These are phyloP conservation scores for Ascaphus truei DNA, from an alignment of 2,113 vertebrate species.

Conservation along the genomic window DNA sequence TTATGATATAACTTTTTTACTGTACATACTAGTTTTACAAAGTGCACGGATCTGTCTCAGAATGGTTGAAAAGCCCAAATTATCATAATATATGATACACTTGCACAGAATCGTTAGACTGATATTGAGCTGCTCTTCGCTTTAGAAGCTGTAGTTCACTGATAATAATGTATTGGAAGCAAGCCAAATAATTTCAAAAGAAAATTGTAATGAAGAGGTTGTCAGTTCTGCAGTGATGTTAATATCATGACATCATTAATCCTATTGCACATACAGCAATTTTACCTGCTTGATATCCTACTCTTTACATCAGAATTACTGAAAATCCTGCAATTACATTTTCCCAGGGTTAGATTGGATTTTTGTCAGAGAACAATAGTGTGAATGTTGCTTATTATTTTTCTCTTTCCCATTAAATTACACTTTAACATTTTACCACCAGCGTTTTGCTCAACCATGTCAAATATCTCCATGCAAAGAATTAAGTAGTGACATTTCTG, in stretches of 20 bases:
- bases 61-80: background rate
- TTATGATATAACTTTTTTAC: no score
- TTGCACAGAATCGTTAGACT: background rate
- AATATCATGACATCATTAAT: constrained; percentile 29
- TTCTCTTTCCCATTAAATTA: constrained; percentile 7
- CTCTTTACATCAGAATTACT: background rate
- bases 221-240: constrained; percentile 6
- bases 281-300: background rate
- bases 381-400: background rate
- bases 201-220: constrained; percentile 16
- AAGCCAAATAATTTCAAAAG: constrained; percentile 1
- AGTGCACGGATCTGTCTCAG: background rate
- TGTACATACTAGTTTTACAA: background rate
- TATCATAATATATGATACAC: constrained; percentile 3
- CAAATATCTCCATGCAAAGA: no score
- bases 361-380: constrained; percentile 4
- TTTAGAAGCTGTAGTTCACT: background rate
- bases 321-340: constrained; percentile 4
- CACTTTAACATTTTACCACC: no score
- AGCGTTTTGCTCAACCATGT: no score
- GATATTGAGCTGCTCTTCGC: constrained; percentile 1
- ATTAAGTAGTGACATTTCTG: no score
- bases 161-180: constrained; percentile 25
- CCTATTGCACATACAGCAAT: constrained; percentile 3
- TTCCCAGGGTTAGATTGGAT: background rate